Evolutionary conservation across 2,113 vertebrate species (phyloP).

Genomic region (Ellobius talpinus): DNA sequence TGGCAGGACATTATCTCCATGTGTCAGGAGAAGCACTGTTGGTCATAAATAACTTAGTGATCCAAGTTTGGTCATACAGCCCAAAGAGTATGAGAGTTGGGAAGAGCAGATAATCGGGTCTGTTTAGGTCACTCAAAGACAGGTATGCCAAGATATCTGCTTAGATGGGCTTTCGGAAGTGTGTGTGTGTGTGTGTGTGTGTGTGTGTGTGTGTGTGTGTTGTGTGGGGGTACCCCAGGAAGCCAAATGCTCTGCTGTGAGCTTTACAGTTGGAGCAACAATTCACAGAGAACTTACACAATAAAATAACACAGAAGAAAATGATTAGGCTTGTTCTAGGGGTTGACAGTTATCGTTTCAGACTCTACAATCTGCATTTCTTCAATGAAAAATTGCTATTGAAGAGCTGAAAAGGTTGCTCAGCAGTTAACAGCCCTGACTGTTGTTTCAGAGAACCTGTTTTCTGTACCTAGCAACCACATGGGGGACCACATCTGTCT

Average conservation of each 20-base stretch:
- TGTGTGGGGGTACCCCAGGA: too few relatives aligned
- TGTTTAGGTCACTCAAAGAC: background rate
- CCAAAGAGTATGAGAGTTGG: background rate
- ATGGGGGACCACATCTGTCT: too few relatives aligned
- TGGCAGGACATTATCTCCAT: background rate
- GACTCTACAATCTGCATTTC: background rate
- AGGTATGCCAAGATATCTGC: too few relatives aligned
- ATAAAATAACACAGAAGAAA: background rate
- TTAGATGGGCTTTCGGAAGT: background rate
- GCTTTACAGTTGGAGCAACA: background rate
- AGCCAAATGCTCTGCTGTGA: background rate
- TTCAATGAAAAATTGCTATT: background rate
- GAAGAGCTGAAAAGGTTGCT: background rate
- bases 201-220: too few relatives aligned
- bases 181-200: too few relatives aligned
- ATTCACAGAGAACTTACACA: background rate
- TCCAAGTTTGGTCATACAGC: background rate
- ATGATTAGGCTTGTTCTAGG: background rate
- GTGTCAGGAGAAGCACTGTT: background rate
- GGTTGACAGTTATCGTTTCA: background rate
- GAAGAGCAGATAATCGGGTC: background rate
- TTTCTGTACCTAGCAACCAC: background rate
- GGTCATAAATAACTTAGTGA: background rate
- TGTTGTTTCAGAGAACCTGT: background rate
- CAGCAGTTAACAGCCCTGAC: background rate